A percentile compares a stretch with the other conserved stretches of the same genome.
Evolutionary conservation across 2,888 invertebrate genomes (phyloP).

Genomic region (Vannuccia rotundouncinata): DNA sequence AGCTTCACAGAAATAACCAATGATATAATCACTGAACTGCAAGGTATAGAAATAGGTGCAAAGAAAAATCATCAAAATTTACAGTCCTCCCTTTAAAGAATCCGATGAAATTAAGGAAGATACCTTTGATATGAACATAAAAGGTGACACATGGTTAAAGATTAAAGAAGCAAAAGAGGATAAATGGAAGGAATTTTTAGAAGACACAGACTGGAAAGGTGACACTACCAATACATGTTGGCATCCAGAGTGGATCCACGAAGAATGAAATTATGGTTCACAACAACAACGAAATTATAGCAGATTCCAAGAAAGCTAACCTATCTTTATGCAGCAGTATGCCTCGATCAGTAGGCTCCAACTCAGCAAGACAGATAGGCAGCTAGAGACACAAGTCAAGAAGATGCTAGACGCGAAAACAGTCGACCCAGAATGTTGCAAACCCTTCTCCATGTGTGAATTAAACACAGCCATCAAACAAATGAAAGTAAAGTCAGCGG

Average conservation of each 20-base stretch:
- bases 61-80: not conserved
- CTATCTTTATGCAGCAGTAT: not conserved
- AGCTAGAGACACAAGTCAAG: not conserved
- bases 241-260: no score
- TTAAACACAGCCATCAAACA: not conserved
- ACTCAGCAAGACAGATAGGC: not conserved
- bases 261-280: no score
- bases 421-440: not conserved
- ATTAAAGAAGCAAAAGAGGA: no score
- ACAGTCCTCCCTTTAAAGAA: not conserved
- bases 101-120: not conserved
- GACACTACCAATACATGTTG: no score
- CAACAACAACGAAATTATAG: not conserved
- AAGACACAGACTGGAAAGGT: no score
- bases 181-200: no score
- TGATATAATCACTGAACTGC: not conserved
- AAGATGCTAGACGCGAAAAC: not conserved
- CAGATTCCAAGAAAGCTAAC: not conserved
- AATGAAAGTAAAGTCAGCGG: slow-evolving; percentile 1
- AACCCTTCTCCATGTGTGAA: not conserved
- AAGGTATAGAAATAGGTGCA: not conserved
- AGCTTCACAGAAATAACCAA: not conserved
- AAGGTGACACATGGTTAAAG: not conserved
- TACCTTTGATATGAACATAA: not conserved
- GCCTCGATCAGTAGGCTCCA: not conserved